Evolutionary conservation across 2,888 invertebrate genomes (phyloP), one percentile per base, ranked within the genome.

Genomic region (Adineta ricciae): DNA sequence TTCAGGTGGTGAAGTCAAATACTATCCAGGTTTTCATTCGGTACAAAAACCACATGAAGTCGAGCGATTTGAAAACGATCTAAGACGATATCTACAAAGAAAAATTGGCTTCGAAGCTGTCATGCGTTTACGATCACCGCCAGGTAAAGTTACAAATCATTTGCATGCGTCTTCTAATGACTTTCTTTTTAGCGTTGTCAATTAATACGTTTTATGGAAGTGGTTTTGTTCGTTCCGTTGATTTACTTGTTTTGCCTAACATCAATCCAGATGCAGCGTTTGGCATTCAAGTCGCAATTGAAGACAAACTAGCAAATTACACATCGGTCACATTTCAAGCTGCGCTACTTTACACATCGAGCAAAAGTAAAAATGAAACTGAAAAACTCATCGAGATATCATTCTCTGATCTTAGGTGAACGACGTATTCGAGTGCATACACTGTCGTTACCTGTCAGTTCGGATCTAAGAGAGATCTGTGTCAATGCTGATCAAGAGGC

Each of bases 21-120:
- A 97, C 91, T 94, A 96, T 88, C 97, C 97, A 41, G 90, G 90
- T 84, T 92, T 95, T 89, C 96, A 95, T 91, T 93, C 93, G 88
- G 92, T 93, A 50, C 91, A 93, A 38, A 94, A 94, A 87, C 91
- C 92, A 19, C 38, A 86, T 38, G 87, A 94, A 89, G 93, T 93
- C 14, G 94, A 94, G 85, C 93, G 93, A 86, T 94, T 97, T 86
- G 93, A 93, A 86, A 92, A 93, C 85, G 93, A 94, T 90, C 92
- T 99, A 49, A 93, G 93, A 72, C 92, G 99, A 24, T 99, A 99
- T 92, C 92, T 99, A 85, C 95, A 95, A 0, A 92, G 99, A 87
- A 98, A 98, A 92, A 96, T 99, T 87, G 99, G 99, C 83, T 97
- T 99, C 90, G 99, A 99, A 90, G 96, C 99, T 9, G 99, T 99